phyloP scores from a whole-genome alignment of 2,888 invertebrate species.

The Lapara coniferarum region DNA sequence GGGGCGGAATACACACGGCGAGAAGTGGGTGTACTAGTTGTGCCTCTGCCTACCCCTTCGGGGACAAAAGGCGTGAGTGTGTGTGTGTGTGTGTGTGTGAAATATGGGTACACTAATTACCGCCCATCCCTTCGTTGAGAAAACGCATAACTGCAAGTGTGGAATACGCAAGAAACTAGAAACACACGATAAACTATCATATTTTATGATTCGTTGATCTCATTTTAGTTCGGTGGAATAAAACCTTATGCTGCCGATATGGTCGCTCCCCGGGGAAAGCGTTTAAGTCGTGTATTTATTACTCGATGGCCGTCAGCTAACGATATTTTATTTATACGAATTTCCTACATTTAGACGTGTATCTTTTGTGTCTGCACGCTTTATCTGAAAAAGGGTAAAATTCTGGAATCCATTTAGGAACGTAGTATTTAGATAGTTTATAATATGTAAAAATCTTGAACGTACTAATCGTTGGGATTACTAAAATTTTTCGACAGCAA shows the following conservation, averaged over 20 bases:
- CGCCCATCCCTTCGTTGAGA: background rate
- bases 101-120: too few species aligned
- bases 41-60: too few species aligned
- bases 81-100: too few species aligned
- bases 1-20: too few species aligned
- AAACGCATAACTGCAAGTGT: background rate
- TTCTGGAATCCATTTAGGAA: background rate
- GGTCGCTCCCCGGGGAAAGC: slow-evolving; percentile 36
- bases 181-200: background rate
- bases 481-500: too few species aligned
- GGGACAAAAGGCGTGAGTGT: too few species aligned
- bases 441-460: background rate
- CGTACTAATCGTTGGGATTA: too few species aligned
- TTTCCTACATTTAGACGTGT: slow-evolving; percentile 13
- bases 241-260: slow-evolving; percentile 18
- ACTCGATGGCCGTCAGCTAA: slow-evolving; percentile 54
- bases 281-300: slow-evolving; percentile 54
- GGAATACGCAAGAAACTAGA: background rate
- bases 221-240: slow-evolving; percentile 13
- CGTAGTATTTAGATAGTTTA: background rate
- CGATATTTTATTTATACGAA: slow-evolving; percentile 50
- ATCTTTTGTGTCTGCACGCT: background rate
- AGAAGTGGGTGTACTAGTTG: too few species aligned
- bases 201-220: background rate
- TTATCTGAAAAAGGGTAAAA: background rate